Base-by-base conservation (phyloP, 2,888 invertebrate species). In the Copidosoma aretas region DNA sequence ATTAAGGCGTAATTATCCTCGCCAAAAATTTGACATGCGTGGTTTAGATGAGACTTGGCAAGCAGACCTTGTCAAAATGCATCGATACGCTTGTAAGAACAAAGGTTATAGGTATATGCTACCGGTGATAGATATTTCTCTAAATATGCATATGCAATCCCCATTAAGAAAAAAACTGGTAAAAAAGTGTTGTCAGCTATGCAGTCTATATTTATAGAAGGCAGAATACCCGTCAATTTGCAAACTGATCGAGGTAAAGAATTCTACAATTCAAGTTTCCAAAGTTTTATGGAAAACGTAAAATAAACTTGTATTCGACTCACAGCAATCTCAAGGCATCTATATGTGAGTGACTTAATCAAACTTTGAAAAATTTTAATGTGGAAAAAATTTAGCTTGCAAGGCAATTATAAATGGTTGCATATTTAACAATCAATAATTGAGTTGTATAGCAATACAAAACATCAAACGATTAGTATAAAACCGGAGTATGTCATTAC, bases 71-170 rank as follows among this genome's bases (percentile, higher is more conserved):
- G 67, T 71, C 25, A n/a, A n/a, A n/a, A n/a, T 57, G n/a, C 52
- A 24, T 14, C 32, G 4, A 5, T 32, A 32, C 8, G 32, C 32
- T 32, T 32, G 32, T 32, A 25, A 57, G 32, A 73, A 73, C 52
- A 79, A 77, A 19, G 77, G 76, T 4, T 77, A 73, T 67, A 77
- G 77, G 65, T 82, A 77, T 66, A 71, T 84, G 53, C 72, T 84
- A 64, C 77, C 79, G 14, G 75, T 82, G 10, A 84, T 83, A 58
- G 68, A 73, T 60, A 58, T 63, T 73, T 82, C 74, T 82, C 32
- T 8, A 3, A 8, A 5, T 32, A 32, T 3, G 32, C 3, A 32
- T 32, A 8, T 3, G 32, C 32, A 5, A 5, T 32, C 3, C 32
- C 32, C 3, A 32, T 32, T n/a, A n/a, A 32, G 8, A 32, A 32